phyloP scores from a whole-genome alignment of 1,140 invertebrate species.

The Neotoxoptera formosana region DNA sequence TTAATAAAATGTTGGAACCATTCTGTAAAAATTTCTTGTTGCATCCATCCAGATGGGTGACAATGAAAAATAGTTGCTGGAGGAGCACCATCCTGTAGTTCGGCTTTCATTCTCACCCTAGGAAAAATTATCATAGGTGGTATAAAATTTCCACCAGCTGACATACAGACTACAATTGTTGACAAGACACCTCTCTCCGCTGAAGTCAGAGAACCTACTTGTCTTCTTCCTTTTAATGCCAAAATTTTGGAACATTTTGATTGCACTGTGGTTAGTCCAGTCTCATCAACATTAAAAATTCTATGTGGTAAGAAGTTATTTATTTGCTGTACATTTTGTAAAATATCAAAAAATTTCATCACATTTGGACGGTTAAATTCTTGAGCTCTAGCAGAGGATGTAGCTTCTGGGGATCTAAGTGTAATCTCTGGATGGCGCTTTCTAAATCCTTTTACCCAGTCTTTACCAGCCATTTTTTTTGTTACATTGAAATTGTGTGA shows the following conservation, averaged over 20 bases:
- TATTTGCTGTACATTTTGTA: conserved; percentile 59
- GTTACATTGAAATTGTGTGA: not conserved
- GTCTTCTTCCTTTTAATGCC: conserved; percentile 63
- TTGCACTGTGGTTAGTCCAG: conserved; percentile 61
- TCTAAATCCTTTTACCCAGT: conserved; percentile 63
- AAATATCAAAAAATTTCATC: conserved; percentile 63
- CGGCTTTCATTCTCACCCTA: conserved; percentile 62
- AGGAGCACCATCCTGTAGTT: conserved; percentile 61
- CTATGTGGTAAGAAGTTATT: conserved; percentile 45
- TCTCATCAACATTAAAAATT: conserved; percentile 64
- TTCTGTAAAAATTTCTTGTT: conserved; percentile 61
- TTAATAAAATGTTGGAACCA: conserved; percentile 63
- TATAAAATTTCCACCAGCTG: conserved; percentile 63
- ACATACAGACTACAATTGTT: conserved; percentile 64
- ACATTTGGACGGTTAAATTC: conserved; percentile 64
- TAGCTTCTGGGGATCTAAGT: conserved; percentile 64
- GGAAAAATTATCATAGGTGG: conserved; percentile 64
- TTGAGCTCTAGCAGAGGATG: conserved; percentile 63
- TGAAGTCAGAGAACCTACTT: conserved; percentile 63
- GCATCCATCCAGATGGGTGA: no score
- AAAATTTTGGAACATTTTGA: conserved; percentile 61
- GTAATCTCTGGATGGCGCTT: conserved; percentile 63
- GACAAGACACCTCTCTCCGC: conserved; percentile 63
- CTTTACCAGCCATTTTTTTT: conserved; percentile 61
- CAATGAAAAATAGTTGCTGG: conserved; percentile 57